phyloP scores from a whole-genome alignment of 1,140 invertebrate species.

The Diprion similis region DNA sequence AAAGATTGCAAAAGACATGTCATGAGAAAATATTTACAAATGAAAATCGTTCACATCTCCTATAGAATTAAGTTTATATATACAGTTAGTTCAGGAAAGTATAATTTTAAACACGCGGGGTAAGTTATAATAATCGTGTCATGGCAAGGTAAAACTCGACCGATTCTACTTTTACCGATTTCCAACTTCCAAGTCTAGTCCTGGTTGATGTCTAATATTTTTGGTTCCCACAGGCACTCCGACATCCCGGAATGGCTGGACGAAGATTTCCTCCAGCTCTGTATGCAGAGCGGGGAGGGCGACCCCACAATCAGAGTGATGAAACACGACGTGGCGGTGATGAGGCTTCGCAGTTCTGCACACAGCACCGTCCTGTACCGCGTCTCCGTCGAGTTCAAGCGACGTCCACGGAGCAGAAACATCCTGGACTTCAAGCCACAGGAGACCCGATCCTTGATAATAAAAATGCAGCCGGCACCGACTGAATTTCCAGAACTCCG shows the following conservation, averaged over 20 bases:
- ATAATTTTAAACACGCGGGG: too few relatives aligned
- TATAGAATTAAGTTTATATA: too few relatives aligned
- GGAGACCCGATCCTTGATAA: neutral
- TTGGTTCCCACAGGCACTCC: neutral
- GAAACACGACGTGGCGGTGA: neutral
- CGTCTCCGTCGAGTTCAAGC: conserved; percentile 9
- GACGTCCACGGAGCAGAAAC: conserved; percentile 10
- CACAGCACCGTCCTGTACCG: neutral
- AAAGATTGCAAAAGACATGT: too few relatives aligned
- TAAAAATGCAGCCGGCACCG: neutral
- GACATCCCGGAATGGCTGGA: conserved; percentile 10
- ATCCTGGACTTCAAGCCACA: conserved; percentile 12
- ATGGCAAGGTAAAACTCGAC: too few relatives aligned
- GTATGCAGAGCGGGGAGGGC: conserved; percentile 7
- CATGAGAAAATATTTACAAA: too few relatives aligned
- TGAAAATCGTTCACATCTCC: too few relatives aligned
- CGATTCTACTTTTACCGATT: too few relatives aligned
- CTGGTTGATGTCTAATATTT: neutral
- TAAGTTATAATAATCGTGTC: too few relatives aligned
- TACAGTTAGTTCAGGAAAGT: too few relatives aligned
- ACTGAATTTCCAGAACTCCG: neutral
- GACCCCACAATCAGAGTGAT: conserved; percentile 8
- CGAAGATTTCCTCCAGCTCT: conserved; percentile 14
- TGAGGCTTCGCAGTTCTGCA: neutral
- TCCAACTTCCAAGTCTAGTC: too few relatives aligned